Percentiles rank a stretch among this genome's conserved stretches.
Conservation (phyloP, 2,888 invertebrate genomes). For the Notocelia uddmanniana region DNA sequence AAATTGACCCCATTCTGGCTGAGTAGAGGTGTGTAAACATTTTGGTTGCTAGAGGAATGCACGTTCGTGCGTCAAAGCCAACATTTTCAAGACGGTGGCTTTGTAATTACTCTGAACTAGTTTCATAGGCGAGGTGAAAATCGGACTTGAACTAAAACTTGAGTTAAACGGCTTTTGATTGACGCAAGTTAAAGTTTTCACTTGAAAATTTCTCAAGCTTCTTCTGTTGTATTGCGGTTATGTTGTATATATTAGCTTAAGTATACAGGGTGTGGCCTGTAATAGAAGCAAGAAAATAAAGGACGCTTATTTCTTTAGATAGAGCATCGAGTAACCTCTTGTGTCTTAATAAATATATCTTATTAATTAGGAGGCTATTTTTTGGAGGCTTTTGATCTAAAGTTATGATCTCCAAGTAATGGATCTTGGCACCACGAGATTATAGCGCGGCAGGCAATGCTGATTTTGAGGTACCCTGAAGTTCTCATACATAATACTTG, state of each 20-base stretch:
- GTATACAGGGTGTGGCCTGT: too few relatives aligned
- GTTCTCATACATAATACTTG: too few relatives aligned
- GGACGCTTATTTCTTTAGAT: too few relatives aligned
- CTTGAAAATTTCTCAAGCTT: background rate
- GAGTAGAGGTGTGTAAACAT: background rate
- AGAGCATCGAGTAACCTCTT: too few relatives aligned
- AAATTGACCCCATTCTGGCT: background rate
- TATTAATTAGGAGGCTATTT: too few relatives aligned
- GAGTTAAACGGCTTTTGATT: constrained; percentile 18
- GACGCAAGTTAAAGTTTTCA: background rate
- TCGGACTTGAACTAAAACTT: constrained; percentile 14
- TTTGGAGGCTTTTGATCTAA: too few relatives aligned
- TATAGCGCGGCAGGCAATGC: too few relatives aligned
- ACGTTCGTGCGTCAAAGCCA: background rate
- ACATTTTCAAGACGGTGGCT: constrained; percentile 8
- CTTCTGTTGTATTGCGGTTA: background rate
- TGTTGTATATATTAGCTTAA: background rate
- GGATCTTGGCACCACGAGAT: too few relatives aligned
- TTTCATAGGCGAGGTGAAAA: constrained; percentile 24
- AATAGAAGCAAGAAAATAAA: too few relatives aligned
- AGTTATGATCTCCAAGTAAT: too few relatives aligned
- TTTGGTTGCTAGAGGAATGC: background rate
- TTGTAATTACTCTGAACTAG: constrained; percentile 22
- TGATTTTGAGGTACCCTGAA: too few relatives aligned
- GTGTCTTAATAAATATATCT: too few relatives aligned